These are phyloP conservation scores for Apis laboriosa DNA, from an alignment of 1,140 invertebrate genomes.

Conservation along the genomic window DNA sequence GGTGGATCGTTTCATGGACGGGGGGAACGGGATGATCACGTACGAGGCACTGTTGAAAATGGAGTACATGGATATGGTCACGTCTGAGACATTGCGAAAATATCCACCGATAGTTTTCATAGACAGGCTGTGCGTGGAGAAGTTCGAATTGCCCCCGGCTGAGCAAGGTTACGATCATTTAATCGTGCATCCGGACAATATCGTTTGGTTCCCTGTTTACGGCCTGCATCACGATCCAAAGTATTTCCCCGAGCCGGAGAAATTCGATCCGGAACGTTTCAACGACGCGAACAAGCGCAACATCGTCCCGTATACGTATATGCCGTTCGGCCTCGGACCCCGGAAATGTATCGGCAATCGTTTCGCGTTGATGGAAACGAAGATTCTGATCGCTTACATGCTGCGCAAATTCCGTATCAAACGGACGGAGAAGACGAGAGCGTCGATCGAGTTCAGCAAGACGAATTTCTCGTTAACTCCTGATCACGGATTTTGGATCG, in stretches of 20 bases:
- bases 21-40: constrained; percentile 40
- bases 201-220: constrained; percentile 63
- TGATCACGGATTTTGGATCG: constrained; percentile 69
- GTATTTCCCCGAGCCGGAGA: constrained; percentile 76
- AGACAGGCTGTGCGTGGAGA: constrained; percentile 77
- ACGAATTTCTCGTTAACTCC: constrained; percentile 61
- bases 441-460: constrained; percentile 64
- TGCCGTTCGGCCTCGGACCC: constrained; percentile 83
- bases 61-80: constrained; percentile 72
- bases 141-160: constrained; percentile 70
- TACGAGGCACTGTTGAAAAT: constrained; percentile 66
- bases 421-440: constrained; percentile 54
- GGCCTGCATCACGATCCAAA: constrained; percentile 69
- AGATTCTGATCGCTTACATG: constrained; percentile 68
- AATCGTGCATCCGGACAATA: constrained; percentile 35
- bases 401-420: constrained; percentile 68
- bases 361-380: constrained; percentile 76
- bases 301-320: constrained; percentile 77
- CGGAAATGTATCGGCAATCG: constrained; percentile 72
- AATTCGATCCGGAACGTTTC: constrained; percentile 80
- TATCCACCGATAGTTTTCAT: constrained; percentile 81
- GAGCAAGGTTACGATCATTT: constrained; percentile 23
- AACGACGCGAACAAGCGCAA: constrained; percentile 71
- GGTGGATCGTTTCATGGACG: constrained; percentile 72
- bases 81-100: constrained; percentile 82